These are phyloP conservation scores for Rambutsinella grinnellia DNA, from an alignment of 2,888 invertebrate species.

Conservation along the genomic window DNA sequence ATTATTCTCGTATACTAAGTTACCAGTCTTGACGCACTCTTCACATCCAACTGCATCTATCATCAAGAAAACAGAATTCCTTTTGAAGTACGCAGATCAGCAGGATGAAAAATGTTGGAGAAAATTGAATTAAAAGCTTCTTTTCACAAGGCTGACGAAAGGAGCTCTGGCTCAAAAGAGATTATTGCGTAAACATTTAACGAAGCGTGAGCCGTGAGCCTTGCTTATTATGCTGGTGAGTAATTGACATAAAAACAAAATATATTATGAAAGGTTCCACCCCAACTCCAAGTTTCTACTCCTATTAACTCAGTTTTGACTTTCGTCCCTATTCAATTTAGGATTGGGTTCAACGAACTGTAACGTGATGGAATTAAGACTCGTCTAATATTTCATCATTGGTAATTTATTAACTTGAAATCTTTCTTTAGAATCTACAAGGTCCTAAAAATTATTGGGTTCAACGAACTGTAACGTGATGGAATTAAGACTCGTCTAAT, in stretches of 20 bases:
- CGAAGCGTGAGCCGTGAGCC: neutral
- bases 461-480: neutral
- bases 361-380: neutral
- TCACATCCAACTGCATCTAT: slow-evolving; percentile 11
- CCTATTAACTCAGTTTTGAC: no score
- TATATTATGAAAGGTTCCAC: neutral
- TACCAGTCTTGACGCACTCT: slow-evolving; percentile 3
- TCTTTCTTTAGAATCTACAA: no score
- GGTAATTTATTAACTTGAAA: neutral
- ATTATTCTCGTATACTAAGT: neutral
- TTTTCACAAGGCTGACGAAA: neutral
- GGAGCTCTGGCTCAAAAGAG: neutral
- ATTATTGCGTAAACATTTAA: neutral
- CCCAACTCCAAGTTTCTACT: no score
- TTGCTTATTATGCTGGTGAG: neutral
- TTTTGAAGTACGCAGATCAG: slow-evolving; percentile 31
- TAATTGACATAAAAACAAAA: neutral
- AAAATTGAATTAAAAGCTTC: slow-evolving; percentile 42
- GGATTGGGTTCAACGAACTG: neutral
- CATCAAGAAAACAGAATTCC: slow-evolving; percentile 12
- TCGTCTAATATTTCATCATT: neutral
- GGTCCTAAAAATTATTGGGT: no score
- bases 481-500: neutral
- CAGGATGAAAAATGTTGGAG: slow-evolving; percentile 31
- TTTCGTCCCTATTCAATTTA: neutral